Conservation (phyloP, 2,888 invertebrate species). For the Pyrrhia umbra region DNA sequence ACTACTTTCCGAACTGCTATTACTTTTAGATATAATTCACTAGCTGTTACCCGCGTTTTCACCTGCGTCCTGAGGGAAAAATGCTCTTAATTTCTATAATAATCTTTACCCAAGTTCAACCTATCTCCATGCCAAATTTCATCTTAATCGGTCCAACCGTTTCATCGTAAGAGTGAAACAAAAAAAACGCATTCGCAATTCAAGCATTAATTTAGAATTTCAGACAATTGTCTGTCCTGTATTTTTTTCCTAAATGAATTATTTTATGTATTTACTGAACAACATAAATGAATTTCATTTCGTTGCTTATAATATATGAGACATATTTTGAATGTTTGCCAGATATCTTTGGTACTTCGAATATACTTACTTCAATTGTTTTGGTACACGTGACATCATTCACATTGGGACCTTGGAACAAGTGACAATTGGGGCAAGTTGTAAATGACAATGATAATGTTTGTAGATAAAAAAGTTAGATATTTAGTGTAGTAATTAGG, state of each 20-base stretch:
- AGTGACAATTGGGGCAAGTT: slow-evolving; percentile 26
- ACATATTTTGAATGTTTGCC: slow-evolving; percentile 59
- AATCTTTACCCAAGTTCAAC: no score
- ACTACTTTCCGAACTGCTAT: no score
- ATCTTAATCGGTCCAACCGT: no score
- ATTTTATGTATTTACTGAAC: slow-evolving; percentile 38
- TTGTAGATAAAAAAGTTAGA: slow-evolving; percentile 12
- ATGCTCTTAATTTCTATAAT: no score
- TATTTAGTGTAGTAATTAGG: background rate
- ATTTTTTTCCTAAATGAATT: slow-evolving; percentile 29
- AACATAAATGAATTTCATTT: slow-evolving; percentile 41
- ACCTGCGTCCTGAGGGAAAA: no score
- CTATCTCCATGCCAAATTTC: no score
- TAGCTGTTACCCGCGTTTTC: no score
- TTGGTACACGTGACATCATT: slow-evolving; percentile 14
- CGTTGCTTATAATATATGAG: slow-evolving; percentile 49
- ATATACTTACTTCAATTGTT: slow-evolving; percentile 47
- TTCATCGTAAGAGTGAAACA: no score
- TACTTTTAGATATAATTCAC: no score
- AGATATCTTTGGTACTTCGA: slow-evolving; percentile 45
- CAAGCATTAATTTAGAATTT: no score
- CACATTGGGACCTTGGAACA: slow-evolving; percentile 15
- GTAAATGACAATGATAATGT: slow-evolving; percentile 13
- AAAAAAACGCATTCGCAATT: no score
- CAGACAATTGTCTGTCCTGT: slow-evolving; percentile 7